Base-by-base conservation (phyloP, 2,888 invertebrate genomes). In the Dasysyrphus albostriatus region DNA sequence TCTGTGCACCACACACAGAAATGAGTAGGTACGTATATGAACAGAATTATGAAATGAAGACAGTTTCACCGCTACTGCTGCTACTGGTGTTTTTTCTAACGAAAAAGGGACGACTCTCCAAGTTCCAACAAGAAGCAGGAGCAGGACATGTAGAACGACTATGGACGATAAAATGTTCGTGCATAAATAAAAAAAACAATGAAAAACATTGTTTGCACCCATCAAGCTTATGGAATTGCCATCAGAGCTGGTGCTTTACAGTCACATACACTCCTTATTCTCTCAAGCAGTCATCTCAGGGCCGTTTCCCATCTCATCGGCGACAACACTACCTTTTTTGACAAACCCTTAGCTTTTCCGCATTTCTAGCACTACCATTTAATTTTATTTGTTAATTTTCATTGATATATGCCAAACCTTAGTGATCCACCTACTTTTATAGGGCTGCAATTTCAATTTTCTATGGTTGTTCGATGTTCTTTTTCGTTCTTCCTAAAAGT, bases 21-120 rank as follows among this genome's bases (percentile, higher is more conserved):
- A 51, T 54, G 39, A 54, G 34, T 24, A 47, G 1, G 9, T 29
- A 49, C 24, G 3, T 24, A 24, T 69, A 54, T 69, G 39, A 39
- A 54, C n/a, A 58, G 44, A 72, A 58, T 72, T 72, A 72, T 72
- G 56, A 72, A 72, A 72, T 58, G 58, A 72, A 72, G 58, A 58
- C 54, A 10, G 54, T 54, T 56, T 32, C 42, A 37, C 56, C 14
- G 29, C 29, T 39, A 56, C 24, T 63, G 42, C 37, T 59, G 63
- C n/a, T 63, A 16, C 9, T 16, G 8, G 9, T 63, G 24, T 34
- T 34, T 34, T 42, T 34, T 34, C 19, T 12, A 42, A 72, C 39
- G 42, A 70, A 39, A 56, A 39, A 42, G 42, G 39, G 19, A 42
- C n/a, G 14, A 54, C 6, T n/a, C 69, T 39, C 37, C 24, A 24